Evolutionary conservation across 1,140 invertebrate genomes (phyloP), one percentile per base, ranked within the genome.

Genomic region (Microvelia longipes): DNA sequence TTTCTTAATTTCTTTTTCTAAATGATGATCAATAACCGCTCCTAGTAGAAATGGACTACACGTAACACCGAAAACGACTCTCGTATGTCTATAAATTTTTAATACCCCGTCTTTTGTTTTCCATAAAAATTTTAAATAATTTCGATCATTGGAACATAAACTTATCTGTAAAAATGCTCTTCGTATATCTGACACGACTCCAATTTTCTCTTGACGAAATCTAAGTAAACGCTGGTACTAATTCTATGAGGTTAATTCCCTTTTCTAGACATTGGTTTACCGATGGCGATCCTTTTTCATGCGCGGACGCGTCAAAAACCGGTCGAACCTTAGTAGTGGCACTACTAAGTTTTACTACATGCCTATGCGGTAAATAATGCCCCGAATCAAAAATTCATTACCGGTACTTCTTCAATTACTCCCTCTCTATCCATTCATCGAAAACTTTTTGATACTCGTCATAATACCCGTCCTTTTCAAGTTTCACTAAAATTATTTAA

Each of bases 241-340:
- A 27, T 69, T 82, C 78, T 11, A 81, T 74, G 0, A 81, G 70
- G 74, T 81, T 81, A 2, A 73, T 71, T 26, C 79, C 79, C 26
- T 73, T 76, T 26, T 72, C 60, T 76, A 68, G 64, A 70, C 76
- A 80, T n/a, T 79, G 69, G 72, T 81, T 81, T 11, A 80, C 72
- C 0, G 78, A 79, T 11, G 75, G 73, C 29, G 35, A 67, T 15
- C 66, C 67, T 26, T 70, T 71, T 29, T 70, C 62, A n/a, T 71
- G 75, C 0, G 74, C 72, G 11, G 77, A 79, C 19, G 77, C 77
- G 71, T 78, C 74, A 72, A 78, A 75, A 28, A 77, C 75, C 0
- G 76, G 75, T 13, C 77, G 29, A n/a, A 75, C 67, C 29, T 66
- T 70, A 24, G 76, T 78, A 5, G 75, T 74, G 2, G 74, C 74